Base-by-base conservation (phyloP, 2,113 vertebrate genomes). In the Elachura formosa region DNA sequence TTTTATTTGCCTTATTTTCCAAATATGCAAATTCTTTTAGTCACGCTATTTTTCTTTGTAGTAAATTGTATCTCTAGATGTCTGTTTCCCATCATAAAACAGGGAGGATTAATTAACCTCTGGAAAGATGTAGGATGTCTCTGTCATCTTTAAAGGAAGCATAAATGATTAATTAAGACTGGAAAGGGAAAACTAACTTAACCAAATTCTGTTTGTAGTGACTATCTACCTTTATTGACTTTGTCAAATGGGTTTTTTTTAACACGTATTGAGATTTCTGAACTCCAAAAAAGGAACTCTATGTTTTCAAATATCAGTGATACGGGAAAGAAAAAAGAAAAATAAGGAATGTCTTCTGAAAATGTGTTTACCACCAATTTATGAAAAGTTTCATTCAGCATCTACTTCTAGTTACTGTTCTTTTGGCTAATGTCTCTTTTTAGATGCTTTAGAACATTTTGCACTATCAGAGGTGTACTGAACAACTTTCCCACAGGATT, bases 1-100 rank as follows among this genome's bases (percentile, higher is more conserved):
- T 15, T 83, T 90, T 88, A 91, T 85, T 90, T 80, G 46, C 12
- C 17, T 94, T 83, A 45, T 88, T 80, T 96, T 87, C 61, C 83
- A 41, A 76, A 90, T 71, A 85, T 83, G 43, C 12, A 76, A 71
- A 90, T 83, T 83, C 20, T 68, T 90, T 68, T 51, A 93, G 67
- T 80, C 41, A 18, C 2, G 16, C 3, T 87, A 2, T 86, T 85
- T 90, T 89, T 59, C 55, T 58, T 25, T 43, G 29, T 36, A 43
- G 26, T 66, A 79, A 90, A 66, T 88, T 87, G 31, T 66, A 22
- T 92, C 16, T 93, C n/a, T 80, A 64, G 41, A 26, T 48, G 9
- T 26, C 58, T 82, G 5, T 23, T 78, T 73, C 38, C 17, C 33
- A 56, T 62, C 59, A 62, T 58, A 90, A 85, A 80, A 43, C 7